phyloP scores from a whole-genome alignment of 2,888 invertebrate genomes.

The Busseola fusca region DNA sequence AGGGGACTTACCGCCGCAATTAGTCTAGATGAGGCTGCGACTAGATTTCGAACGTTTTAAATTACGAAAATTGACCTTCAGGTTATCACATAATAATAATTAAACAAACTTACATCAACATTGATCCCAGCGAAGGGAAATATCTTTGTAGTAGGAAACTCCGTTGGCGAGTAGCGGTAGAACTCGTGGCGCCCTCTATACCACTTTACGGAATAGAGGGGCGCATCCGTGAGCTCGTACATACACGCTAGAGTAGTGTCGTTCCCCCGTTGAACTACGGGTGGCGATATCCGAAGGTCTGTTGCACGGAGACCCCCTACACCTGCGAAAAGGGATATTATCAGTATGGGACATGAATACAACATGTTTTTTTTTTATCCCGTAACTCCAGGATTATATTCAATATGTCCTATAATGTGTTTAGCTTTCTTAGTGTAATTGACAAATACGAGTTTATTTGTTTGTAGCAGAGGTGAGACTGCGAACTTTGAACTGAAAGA shows the following conservation, averaged over 20 bases:
- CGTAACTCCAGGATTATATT: too few relatives aligned
- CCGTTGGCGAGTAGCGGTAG: slow-evolving; percentile 91
- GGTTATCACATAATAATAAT: neutral
- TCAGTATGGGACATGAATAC: neutral
- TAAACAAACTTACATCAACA: slow-evolving; percentile 89
- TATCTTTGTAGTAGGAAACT: slow-evolving; percentile 90
- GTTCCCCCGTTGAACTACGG: slow-evolving; percentile 90
- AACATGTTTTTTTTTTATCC: neutral
- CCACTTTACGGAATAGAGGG: slow-evolving; percentile 92
- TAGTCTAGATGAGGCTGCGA: too few relatives aligned
- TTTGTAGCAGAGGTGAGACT: too few relatives aligned
- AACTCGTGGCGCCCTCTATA: slow-evolving; percentile 92
- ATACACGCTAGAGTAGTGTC: slow-evolving; percentile 89
- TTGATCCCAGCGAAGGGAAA: slow-evolving; percentile 91
- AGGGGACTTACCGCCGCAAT: too few relatives aligned
- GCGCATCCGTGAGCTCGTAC: slow-evolving; percentile 91
- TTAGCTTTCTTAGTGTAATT: too few relatives aligned
- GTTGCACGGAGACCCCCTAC: slow-evolving; percentile 87
- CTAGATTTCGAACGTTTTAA: too few relatives aligned
- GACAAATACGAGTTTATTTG: too few relatives aligned
- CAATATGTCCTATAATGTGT: too few relatives aligned
- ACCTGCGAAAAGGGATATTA: slow-evolving; percentile 65
- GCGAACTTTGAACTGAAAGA: too few relatives aligned
- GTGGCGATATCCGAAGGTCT: slow-evolving; percentile 89
- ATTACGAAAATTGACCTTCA: too few relatives aligned